These are phyloP conservation scores for Tychaedon coryphoeus DNA, from an alignment of 2,113 vertebrate species.

Conservation along the genomic window DNA sequence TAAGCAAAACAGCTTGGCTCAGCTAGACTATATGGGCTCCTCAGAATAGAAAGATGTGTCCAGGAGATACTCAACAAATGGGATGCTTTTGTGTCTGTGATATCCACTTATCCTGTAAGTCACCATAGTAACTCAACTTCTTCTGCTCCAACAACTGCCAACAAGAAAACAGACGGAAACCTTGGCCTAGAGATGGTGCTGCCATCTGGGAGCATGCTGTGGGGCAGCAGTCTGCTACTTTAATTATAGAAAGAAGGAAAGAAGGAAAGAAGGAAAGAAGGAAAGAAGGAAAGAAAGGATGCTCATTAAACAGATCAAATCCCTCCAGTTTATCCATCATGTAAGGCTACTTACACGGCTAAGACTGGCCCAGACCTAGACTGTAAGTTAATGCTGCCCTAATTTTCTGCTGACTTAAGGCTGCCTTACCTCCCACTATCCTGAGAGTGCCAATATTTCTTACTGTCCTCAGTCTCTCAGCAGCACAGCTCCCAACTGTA, in stretches of 20 bases:
- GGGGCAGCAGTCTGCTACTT: neutral
- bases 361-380: slow-evolving; percentile 12
- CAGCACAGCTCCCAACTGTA: slow-evolving; percentile 14
- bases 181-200: neutral
- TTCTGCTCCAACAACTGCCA: neutral
- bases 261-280: neutral
- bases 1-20: neutral
- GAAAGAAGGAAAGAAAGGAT: neutral
- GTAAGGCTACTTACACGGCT: slow-evolving; percentile 45
- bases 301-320: slow-evolving; percentile 17
- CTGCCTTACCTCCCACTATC: slow-evolving; percentile 20
- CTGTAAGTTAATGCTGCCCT: neutral
- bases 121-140: neutral
- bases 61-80: neutral
- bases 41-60: neutral
- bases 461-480: slow-evolving; percentile 36
- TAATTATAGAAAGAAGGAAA: neutral
- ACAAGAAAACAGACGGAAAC: neutral
- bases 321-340: neutral
- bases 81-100: neutral
- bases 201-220: slow-evolving; percentile 27
- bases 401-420: slow-evolving; percentile 4
- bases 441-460: neutral
- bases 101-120: neutral
- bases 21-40: neutral